Percentiles rank a stretch among this genome's conserved stretches.
Conservation (phyloP, 2,113 vertebrate species). For the Corythaixoides concolor region DNA sequence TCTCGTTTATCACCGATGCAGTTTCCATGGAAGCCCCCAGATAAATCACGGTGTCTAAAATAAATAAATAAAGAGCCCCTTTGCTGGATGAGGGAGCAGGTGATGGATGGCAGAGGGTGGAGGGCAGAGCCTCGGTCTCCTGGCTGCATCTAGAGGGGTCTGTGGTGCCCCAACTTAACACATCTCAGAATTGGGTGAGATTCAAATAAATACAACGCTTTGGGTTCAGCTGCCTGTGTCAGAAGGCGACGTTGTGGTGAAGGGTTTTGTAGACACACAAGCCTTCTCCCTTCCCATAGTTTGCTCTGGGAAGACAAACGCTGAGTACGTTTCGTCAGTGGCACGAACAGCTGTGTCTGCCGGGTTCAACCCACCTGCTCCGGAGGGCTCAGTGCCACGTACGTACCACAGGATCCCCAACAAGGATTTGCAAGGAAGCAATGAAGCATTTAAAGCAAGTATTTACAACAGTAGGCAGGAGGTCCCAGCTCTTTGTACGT, state of each 20-base stretch:
- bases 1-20: not conserved
- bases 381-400: not conserved
- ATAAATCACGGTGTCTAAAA: not conserved
- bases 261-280: not conserved
- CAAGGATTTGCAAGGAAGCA: not conserved
- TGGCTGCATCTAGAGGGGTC: not conserved
- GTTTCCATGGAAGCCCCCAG: not conserved
- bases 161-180: rapidly evolving
- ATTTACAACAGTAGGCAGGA: not conserved
- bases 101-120: not conserved
- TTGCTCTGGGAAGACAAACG: not conserved
- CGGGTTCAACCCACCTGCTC: not conserved
- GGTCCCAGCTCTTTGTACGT: rapidly evolving
- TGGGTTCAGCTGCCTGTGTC: not conserved
- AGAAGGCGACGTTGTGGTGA: not conserved
- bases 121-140: not conserved
- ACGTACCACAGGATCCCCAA: rapidly evolving
- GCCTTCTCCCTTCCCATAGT: not conserved
- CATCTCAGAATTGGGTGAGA: not conserved
- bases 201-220: not conserved
- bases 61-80: not conserved
- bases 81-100: not conserved
- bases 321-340: rapidly evolving
- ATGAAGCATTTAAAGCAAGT: not conserved
- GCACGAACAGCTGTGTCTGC: not conserved